Conservation (phyloP, 2,113 vertebrate genomes). For the Podarcis muralis region DNA sequence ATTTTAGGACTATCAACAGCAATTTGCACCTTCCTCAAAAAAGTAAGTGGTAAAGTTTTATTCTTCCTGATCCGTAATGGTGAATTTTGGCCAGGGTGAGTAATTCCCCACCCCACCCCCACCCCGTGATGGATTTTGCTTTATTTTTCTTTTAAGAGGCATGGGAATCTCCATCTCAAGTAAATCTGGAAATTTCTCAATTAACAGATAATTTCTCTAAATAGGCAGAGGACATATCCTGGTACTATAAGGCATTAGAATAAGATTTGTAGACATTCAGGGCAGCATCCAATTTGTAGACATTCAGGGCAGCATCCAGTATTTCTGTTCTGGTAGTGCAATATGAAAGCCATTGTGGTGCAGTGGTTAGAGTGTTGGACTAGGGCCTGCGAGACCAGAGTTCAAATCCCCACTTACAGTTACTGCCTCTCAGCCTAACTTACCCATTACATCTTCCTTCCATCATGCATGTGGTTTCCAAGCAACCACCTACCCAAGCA, state of each 20-base stretch:
- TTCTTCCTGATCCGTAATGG: slow-evolving; percentile 38
- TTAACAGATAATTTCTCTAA: slow-evolving; percentile 20
- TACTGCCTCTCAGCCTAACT: too few species aligned
- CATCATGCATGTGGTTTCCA: not conserved
- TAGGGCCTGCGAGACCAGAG: too few species aligned
- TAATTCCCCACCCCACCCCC: not conserved
- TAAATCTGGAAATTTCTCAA: slow-evolving; percentile 22
- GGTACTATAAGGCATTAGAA: not conserved
- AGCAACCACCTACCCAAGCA: not conserved
- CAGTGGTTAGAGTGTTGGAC: too few species aligned
- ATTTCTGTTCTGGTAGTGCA: too few species aligned
- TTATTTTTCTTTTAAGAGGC: not conserved
- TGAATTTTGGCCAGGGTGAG: slow-evolving; percentile 35
- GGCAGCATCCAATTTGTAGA: not conserved
- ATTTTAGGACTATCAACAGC: slow-evolving; percentile 65
- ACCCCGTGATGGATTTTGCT: not conserved
- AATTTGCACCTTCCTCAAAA: slow-evolving; percentile 62
- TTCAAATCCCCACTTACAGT: too few species aligned
- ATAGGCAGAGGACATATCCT: slow-evolving; percentile 8
- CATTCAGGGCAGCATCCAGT: not conserved
- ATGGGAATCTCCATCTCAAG: not conserved
- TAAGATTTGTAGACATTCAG: not conserved
- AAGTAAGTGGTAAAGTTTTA: slow-evolving; percentile 51
- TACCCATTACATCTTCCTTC: too few species aligned
- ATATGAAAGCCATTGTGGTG: too few species aligned